A percentile compares a stretch with the other conserved stretches of the same genome.
phyloP scores from a whole-genome alignment of 2,113 vertebrate genomes.

The Eolophus roseicapilla region DNA sequence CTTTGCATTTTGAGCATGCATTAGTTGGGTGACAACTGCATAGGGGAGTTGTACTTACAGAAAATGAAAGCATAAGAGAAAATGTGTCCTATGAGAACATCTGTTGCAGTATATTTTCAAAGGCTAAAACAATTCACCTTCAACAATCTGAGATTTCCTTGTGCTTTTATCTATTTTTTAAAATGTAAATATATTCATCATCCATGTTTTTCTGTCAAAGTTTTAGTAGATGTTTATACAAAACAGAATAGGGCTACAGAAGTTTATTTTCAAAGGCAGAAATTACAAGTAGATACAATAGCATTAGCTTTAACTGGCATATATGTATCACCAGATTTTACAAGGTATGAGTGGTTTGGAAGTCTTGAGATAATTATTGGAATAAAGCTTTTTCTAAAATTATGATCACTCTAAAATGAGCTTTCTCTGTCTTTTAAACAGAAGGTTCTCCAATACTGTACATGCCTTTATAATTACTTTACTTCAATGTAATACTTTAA shows the following conservation, averaged over 20 bases:
- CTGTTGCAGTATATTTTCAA: neutral
- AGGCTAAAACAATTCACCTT: neutral
- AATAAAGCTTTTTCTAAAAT: constrained; percentile 11
- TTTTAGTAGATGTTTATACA: neutral
- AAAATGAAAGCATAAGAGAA: neutral
- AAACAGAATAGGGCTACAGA: neutral
- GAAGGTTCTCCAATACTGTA: constrained; percentile 65
- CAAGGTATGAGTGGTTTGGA: constrained; percentile 8
- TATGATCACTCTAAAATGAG: constrained; percentile 17
- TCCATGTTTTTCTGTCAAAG: neutral
- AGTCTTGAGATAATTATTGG: constrained; percentile 30
- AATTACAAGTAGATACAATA: neutral
- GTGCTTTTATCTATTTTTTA: neutral
- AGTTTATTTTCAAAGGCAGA: neutral
- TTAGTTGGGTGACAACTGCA: neutral
- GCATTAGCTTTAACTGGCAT: neutral
- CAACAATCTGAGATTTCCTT: neutral
- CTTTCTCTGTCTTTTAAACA: constrained; percentile 53
- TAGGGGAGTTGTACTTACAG: neutral
- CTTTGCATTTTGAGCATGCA: neutral
- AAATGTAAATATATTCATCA: neutral
- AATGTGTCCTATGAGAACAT: neutral
- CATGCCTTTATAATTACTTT: constrained; percentile 75
- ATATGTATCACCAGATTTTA: neutral
- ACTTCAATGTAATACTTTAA: constrained; percentile 77